Evolutionary conservation across 2,113 vertebrate species (phyloP).

Genomic region (Struthidea cinerea): DNA sequence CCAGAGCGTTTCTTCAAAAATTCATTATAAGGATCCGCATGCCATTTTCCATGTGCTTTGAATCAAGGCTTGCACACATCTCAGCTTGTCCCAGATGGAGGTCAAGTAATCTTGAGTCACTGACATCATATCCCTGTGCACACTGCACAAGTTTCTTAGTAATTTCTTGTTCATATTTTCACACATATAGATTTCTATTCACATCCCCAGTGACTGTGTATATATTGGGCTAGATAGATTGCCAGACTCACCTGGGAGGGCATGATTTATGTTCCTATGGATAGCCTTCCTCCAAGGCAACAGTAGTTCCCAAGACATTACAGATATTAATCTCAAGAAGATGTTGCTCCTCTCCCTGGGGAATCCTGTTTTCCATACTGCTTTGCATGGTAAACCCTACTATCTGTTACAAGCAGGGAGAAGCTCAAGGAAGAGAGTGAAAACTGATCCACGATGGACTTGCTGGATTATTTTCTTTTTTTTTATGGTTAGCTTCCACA

Average conservation of each 20-base stretch:
- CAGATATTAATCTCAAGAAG: neutral
- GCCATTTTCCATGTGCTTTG: neutral
- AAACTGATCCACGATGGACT: neutral
- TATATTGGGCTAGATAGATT: neutral
- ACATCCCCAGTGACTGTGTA: neutral
- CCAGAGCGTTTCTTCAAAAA: neutral
- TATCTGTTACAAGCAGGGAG: neutral
- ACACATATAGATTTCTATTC: neutral
- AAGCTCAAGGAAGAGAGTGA: neutral
- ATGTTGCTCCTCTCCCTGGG: neutral
- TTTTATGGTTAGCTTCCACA: neutral
- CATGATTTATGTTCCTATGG: neutral
- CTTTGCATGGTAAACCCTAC: neutral
- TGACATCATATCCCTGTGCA: neutral
- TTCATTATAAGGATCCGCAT: neutral
- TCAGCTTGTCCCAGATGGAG: neutral
- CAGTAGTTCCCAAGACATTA: neutral
- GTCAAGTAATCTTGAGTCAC: neutral
- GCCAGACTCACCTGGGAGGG: neutral
- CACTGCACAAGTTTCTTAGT: neutral
- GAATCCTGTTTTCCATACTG: neutral
- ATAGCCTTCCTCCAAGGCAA: neutral
- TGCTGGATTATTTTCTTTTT: neutral
- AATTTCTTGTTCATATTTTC: neutral
- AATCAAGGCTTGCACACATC: neutral